phyloP scores from a whole-genome alignment of 2,888 invertebrate genomes.

The Alloscopus bannaensis region DNA sequence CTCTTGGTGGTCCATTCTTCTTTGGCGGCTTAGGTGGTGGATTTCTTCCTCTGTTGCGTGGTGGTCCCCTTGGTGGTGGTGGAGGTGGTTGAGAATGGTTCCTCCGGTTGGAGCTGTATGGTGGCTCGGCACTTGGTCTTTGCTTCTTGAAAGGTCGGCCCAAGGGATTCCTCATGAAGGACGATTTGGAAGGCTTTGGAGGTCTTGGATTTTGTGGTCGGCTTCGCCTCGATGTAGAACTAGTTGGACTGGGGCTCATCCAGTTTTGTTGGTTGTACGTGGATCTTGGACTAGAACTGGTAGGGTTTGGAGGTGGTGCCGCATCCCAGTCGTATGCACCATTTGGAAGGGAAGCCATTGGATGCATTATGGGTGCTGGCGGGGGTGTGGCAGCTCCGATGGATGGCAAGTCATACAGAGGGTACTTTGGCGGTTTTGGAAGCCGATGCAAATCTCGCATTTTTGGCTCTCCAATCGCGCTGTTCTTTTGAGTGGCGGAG shows the following conservation, averaged over 20 bases:
- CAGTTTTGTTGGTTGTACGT: conserved; percentile 56
- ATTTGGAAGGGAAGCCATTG: conserved; percentile 69
- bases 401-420: conserved; percentile 69
- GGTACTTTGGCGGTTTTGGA: conserved; percentile 72
- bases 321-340: conserved; percentile 53
- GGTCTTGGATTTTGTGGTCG: conserved; percentile 35
- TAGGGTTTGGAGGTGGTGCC: conserved; percentile 17
- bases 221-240: conserved; percentile 48
- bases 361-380: conserved; percentile 72
- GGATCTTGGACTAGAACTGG: conserved; percentile 52
- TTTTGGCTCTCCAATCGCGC: conserved; percentile 51
- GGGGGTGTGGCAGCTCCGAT: conserved; percentile 71
- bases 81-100: conserved; percentile 46
- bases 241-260: conserved; percentile 56
- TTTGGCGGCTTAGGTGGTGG: conserved; percentile 28
- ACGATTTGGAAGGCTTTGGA: conserved; percentile 43
- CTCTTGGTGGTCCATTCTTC: conserved; percentile 39
- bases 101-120: conserved; percentile 39
- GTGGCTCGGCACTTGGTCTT: conserved; percentile 47
- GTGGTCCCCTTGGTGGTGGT: conserved; percentile 35
- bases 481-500: background rate
- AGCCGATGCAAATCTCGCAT: conserved; percentile 69
- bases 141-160: conserved; percentile 36
- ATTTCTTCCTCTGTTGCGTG: conserved; percentile 26
- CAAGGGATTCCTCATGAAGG: conserved; percentile 45